Percentiles rank a stretch among this genome's conserved stretches.
Conservation (phyloP, 2,888 invertebrate genomes). For the Tetrapedia diversipes region DNA sequence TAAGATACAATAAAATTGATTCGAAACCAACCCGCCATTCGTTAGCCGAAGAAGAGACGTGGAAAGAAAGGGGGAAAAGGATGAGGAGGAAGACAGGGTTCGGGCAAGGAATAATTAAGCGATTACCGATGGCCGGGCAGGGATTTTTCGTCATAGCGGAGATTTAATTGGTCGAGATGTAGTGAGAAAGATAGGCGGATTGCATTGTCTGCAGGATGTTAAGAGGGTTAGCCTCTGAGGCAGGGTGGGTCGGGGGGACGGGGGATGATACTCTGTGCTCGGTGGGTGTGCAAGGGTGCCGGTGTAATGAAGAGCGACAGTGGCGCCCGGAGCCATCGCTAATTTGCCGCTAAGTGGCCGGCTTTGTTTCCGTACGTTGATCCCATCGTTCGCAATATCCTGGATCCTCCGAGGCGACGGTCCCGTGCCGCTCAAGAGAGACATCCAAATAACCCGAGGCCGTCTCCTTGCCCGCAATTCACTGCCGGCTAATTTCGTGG, state of each 20-base stretch:
- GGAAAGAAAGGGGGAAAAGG: background rate
- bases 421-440: slow-evolving; percentile 64
- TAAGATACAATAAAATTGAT: no score
- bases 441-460: slow-evolving; percentile 68
- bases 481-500: slow-evolving; percentile 39
- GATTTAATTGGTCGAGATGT: slow-evolving; percentile 61
- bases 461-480: slow-evolving; percentile 49
- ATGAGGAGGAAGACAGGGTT: background rate
- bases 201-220: slow-evolving; percentile 68
- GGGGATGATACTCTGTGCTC: slow-evolving; percentile 21
- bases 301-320: slow-evolving; percentile 78
- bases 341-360: slow-evolving; percentile 77
- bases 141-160: slow-evolving; percentile 51
- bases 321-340: slow-evolving; percentile 70
- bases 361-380: slow-evolving; percentile 76
- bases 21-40: background rate
- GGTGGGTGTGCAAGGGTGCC: slow-evolving; percentile 56
- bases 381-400: slow-evolving; percentile 76
- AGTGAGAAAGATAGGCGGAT: slow-evolving; percentile 45
- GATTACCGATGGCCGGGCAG: slow-evolving; percentile 23
- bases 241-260: slow-evolving; percentile 16
- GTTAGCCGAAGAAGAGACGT: background rate
- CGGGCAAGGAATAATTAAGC: slow-evolving; percentile 31
- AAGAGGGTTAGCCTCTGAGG: slow-evolving; percentile 59
- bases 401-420: slow-evolving; percentile 68